Conservation (phyloP, 1,140 invertebrate genomes). For the Rhagoletis zephyria region DNA sequence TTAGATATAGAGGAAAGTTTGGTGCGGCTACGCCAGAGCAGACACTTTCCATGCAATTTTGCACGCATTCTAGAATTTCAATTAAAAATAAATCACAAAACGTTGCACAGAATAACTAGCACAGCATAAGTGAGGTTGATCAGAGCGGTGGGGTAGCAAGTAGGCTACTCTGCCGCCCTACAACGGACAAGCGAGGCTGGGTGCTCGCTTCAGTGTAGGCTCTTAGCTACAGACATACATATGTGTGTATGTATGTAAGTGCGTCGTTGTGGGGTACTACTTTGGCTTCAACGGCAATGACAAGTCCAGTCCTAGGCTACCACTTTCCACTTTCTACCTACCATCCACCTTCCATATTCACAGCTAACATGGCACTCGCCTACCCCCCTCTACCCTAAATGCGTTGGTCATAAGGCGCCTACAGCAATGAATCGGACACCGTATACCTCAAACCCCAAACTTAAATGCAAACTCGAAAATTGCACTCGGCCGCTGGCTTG, state of each 20-base stretch:
- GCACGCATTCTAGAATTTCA: slow-evolving; percentile 74
- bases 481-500: slow-evolving; percentile 22
- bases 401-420: neutral
- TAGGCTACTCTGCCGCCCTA: neutral
- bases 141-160: neutral
- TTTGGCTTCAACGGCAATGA: slow-evolving; percentile 33
- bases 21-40: neutral
- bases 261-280: neutral
- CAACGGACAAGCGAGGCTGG: neutral
- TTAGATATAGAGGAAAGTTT: neutral
- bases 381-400: neutral
- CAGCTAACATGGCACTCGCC: neutral
- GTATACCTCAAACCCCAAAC: neutral
- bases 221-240: neutral
- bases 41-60: slow-evolving; percentile 69
- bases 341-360: neutral
- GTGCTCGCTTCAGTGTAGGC: neutral
- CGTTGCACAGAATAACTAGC: slow-evolving; percentile 12
- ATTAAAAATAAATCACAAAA: slow-evolving; percentile 74
- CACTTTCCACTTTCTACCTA: neutral
- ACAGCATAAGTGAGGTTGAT: neutral
- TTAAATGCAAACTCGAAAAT: slow-evolving; percentile 41
- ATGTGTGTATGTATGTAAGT: no score
- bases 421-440: slow-evolving; percentile 27
- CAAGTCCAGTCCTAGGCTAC: neutral